A percentile compares a stretch with the other conserved stretches of the same genome.
phyloP scores from a whole-genome alignment of 2,888 invertebrate species.

The Mycalesis mineus region DNA sequence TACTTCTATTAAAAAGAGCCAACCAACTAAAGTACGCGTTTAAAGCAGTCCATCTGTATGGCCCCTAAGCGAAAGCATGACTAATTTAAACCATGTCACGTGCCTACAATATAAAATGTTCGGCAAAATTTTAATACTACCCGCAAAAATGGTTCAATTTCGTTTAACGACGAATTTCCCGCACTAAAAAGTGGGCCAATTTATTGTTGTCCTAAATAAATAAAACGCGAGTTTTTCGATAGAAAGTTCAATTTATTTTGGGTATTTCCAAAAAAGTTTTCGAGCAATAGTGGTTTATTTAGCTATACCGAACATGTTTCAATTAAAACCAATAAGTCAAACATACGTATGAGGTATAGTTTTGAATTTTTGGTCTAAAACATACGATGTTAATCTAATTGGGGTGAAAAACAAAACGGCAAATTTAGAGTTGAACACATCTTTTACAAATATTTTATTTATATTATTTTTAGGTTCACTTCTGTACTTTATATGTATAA shows the following conservation, averaged over 20 bases:
- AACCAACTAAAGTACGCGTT: no score
- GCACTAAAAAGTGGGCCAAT: conserved; percentile 1
- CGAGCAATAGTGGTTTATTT: background rate
- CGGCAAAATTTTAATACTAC: background rate
- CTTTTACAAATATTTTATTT: no score
- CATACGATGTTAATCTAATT: background rate
- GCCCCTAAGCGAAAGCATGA: background rate
- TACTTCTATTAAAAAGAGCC: no score
- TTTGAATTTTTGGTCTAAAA: background rate
- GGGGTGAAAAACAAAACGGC: background rate
- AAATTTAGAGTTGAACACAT: background rate
- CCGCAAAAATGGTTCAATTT: background rate
- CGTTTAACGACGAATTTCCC: background rate
- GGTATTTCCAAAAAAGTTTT: background rate
- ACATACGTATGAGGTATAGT: background rate
- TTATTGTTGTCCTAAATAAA: conserved; percentile 1
- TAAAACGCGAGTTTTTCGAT: background rate
- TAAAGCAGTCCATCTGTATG: background rate
- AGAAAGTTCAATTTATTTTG: background rate
- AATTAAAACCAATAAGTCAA: conserved; percentile 1
- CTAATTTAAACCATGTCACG: conserved; percentile 1
- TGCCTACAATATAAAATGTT: background rate
- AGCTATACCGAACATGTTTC: background rate
- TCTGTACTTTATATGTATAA: no score
- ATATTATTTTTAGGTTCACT: no score